Evolutionary conservation across 2,888 invertebrate species (phyloP).

Genomic region (Eurytoma californica): DNA sequence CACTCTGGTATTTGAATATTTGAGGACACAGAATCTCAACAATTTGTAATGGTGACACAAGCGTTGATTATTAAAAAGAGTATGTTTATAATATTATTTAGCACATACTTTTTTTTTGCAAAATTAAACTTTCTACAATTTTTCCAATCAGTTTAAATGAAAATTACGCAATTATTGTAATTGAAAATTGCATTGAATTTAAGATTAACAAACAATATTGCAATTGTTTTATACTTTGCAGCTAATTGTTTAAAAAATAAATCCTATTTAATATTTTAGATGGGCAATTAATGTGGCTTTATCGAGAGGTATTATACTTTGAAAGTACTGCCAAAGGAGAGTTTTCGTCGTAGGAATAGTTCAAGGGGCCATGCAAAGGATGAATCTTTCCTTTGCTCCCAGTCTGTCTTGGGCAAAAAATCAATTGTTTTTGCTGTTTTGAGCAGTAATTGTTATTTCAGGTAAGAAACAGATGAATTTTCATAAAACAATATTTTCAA

Average conservation of each 20-base stretch:
- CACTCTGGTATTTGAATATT: too few relatives aligned
- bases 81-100: slow-evolving; percentile 9
- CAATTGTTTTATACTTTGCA: not conserved
- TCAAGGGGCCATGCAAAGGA: slow-evolving; percentile 34
- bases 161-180: not conserved
- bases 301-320: slow-evolving; percentile 9
- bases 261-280: slow-evolving; percentile 33
- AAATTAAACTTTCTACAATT: not conserved
- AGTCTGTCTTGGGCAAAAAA: slow-evolving; percentile 12
- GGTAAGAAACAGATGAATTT: not conserved
- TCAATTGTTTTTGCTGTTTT: slow-evolving; percentile 20
- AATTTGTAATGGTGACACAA: too few relatives aligned
- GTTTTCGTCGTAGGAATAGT: not conserved
- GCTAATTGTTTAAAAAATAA: not conserved
- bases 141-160: not conserved
- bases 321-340: slow-evolving; percentile 1
- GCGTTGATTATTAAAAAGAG: not conserved
- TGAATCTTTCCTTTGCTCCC: slow-evolving; percentile 33
- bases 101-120: slow-evolving; percentile 4
- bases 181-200: not conserved
- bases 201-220: not conserved
- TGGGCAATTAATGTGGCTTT: not conserved
- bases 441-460: slow-evolving; percentile 32
- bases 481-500: not conserved
- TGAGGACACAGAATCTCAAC: too few relatives aligned